Conservation (phyloP, 2,113 vertebrate genomes). For the Rhinoderma darwinii region DNA sequence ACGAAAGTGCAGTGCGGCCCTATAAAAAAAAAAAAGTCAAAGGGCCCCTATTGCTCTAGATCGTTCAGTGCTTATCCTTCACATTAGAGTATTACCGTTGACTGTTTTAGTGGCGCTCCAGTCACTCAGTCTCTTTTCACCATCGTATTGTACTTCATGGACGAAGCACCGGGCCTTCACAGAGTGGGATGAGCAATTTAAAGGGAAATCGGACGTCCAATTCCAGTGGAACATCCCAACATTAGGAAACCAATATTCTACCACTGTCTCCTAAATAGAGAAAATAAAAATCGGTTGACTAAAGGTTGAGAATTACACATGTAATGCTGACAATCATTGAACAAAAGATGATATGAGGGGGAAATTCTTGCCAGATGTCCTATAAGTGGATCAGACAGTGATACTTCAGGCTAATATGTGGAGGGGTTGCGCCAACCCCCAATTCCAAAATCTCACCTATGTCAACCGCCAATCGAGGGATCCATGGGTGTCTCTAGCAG, state of each 20-base stretch:
- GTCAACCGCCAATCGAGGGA: too few relatives aligned
- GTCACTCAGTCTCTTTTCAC: conserved; percentile 71
- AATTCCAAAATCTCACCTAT: too few relatives aligned
- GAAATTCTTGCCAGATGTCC: too few relatives aligned
- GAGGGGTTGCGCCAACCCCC: too few relatives aligned
- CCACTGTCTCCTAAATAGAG: conserved; percentile 13
- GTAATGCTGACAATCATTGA: too few relatives aligned
- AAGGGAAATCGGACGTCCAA: conserved; percentile 76
- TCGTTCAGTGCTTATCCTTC: neutral
- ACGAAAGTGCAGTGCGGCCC: too few relatives aligned
- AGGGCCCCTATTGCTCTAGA: too few relatives aligned
- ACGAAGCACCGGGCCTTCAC: conserved; percentile 70
- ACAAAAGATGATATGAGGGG: too few relatives aligned
- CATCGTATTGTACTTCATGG: conserved; percentile 65
- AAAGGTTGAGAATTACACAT: neutral
- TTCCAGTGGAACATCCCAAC: conserved; percentile 69
- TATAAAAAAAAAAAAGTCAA: too few relatives aligned
- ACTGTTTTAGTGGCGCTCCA: conserved; percentile 71
- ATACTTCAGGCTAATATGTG: too few relatives aligned
- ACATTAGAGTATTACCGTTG: conserved; percentile 65
- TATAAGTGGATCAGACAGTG: too few relatives aligned
- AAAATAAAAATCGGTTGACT: neutral
- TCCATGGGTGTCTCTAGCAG: too few relatives aligned
- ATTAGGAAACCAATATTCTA: conserved; percentile 64
- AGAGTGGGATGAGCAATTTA: conserved; percentile 72